Percentiles rank a stretch among this genome's conserved stretches.
Evolutionary conservation across 2,888 invertebrate species (phyloP).

Genomic region (Ectemnius lituratus): DNA sequence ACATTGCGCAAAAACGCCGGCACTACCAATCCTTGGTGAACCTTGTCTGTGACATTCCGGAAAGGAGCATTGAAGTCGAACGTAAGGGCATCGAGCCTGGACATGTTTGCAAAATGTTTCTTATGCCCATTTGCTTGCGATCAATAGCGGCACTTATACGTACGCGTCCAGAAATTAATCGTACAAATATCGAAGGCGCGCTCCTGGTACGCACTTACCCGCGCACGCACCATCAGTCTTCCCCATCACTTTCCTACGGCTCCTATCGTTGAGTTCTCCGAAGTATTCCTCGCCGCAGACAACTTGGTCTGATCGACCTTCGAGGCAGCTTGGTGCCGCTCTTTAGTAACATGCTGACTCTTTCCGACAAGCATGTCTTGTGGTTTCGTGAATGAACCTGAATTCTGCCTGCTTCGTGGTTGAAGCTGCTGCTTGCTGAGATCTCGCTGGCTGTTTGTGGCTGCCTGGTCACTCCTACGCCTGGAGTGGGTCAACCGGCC

Average conservation of each 20-base stretch:
- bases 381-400: slow-evolving; percentile 65
- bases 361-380: slow-evolving; percentile 62
- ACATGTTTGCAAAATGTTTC: no score
- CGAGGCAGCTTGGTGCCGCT: slow-evolving; percentile 32
- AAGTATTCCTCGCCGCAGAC: slow-evolving; percentile 22
- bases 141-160: no score
- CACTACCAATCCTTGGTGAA: no score
- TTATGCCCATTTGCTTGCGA: no score
- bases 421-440: slow-evolving; percentile 66
- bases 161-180: no score
- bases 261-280: neutral
- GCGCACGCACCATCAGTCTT: slow-evolving; percentile 1
- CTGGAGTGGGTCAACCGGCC: slow-evolving; percentile 68
- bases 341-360: slow-evolving; percentile 47
- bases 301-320: slow-evolving; percentile 48
- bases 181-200: neutral
- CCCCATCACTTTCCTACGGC: neutral
- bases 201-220: neutral
- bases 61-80: no score
- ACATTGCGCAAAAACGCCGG: no score
- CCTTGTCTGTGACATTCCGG: no score
- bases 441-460: slow-evolving; percentile 64
- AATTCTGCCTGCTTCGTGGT: slow-evolving; percentile 68
- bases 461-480: slow-evolving; percentile 62
- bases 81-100: no score